Base-by-base conservation (phyloP, 2,797 vertebrate genomes). In the Tragopan temminckii region DNA sequence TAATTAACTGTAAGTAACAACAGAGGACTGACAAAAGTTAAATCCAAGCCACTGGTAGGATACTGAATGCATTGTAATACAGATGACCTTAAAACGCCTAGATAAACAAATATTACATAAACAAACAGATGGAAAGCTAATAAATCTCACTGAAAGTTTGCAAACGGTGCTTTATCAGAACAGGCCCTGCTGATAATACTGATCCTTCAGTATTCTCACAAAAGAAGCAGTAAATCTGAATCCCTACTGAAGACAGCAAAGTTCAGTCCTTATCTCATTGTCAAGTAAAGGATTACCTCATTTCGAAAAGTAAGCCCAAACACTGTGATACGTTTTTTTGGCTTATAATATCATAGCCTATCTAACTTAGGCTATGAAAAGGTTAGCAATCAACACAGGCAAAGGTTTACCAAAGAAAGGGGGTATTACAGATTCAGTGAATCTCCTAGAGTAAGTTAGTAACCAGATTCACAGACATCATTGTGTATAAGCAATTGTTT, bases 1-100 rank as follows among this genome's bases (percentile, higher is more conserved):
- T 94, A 97, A 97, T 93, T 96, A 97, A 94, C 38, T 82, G 46
- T 57, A 94, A 95, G 83, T 62, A 94, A 86, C 38, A 96, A 83
- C 18, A 64, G 52, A 92, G 46, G 20, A 29, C 3, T 53, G 25
- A 74, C 70, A 90, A 31, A 14, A 96, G 80, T 67, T 81, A 61
- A 86, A 91, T 67, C 76, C 19, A 40, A 71, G 38, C 13, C 79
- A 95, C 77, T 81, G 85, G 31, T 80, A 87, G 24, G 35, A 75
- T 83, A 83, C 1, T 33, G 40, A 83, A 83, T 27, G 43, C 18
- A 43, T 8, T 58, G 52, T 48, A 80, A 94, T 35, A 50, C 35
- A 92, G 70, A 80, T 48, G 63, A 45, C 18, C 40, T 93, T 80
- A 90, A 94, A 96, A 90, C 90, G 63, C 57, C 50, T 90, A 52